Conservation (phyloP, 2,888 invertebrate species). For the Opisthograptis luteolata region DNA sequence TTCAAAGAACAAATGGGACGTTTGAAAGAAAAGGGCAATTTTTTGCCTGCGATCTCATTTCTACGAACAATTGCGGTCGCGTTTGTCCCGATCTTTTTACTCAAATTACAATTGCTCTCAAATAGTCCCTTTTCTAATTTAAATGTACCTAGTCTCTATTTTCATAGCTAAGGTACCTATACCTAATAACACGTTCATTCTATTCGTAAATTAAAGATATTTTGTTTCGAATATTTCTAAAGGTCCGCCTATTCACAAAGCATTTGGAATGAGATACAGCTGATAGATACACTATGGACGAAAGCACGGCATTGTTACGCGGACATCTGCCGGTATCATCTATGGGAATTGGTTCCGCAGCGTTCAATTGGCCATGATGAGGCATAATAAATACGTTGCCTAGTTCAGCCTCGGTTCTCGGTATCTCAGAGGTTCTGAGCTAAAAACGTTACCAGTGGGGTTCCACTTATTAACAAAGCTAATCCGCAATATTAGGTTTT, state of each 20-base stretch:
- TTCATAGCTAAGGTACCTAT: too few species aligned
- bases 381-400: constrained; percentile 41
- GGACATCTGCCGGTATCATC: constrained; percentile 62
- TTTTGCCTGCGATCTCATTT: constrained; percentile 63
- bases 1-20: constrained; percentile 61
- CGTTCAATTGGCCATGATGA: constrained; percentile 47
- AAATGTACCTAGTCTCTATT: constrained; percentile 14
- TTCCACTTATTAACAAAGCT: constrained; percentile 10
- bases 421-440: constrained; percentile 9
- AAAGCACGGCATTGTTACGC: constrained; percentile 55
- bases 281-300: constrained; percentile 47
- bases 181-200: constrained; percentile 7
- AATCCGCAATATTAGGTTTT: constrained; percentile 16
- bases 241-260: constrained; percentile 22
- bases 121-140: constrained; percentile 24
- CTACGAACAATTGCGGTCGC: constrained; percentile 51
- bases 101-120: constrained; percentile 32
- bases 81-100: constrained; percentile 38
- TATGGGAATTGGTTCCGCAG: constrained; percentile 48
- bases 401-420: constrained; percentile 22
- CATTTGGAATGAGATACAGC: constrained; percentile 27
- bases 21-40: constrained; percentile 59
- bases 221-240: constrained; percentile 18
- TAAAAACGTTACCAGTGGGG: constrained; percentile 1
- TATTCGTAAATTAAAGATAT: constrained; percentile 7